phyloP scores from a whole-genome alignment of 2,888 invertebrate genomes.

The Aelia acuminata region DNA sequence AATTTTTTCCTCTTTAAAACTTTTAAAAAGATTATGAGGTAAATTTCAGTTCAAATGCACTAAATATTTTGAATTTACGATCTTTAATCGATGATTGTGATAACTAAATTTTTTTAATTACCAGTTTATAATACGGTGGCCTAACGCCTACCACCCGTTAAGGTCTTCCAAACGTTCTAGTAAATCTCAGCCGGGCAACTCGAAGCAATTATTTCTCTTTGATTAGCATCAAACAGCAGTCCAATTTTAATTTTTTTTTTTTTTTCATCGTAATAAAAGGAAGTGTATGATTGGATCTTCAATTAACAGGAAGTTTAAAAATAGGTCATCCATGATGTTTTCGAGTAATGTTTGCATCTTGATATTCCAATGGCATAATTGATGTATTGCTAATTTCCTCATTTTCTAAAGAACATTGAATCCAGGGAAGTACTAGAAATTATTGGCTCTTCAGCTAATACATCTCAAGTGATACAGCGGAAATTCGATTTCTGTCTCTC shows the following conservation, averaged over 20 bases:
- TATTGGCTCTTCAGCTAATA: background rate
- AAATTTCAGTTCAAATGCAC: too few species aligned
- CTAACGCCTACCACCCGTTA: slow-evolving; percentile 51
- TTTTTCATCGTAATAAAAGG: background rate
- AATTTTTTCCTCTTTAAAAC: too few species aligned
- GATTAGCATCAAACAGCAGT: background rate
- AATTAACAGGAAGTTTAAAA: background rate
- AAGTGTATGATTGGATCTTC: background rate
- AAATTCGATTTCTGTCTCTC: background rate
- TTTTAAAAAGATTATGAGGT: too few species aligned
- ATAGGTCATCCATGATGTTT: background rate
- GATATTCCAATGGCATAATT: background rate
- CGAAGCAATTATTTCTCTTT: background rate
- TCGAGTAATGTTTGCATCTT: background rate
- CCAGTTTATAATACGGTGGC: background rate
- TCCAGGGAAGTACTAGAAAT: background rate
- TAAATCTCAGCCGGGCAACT: slow-evolving; percentile 49
- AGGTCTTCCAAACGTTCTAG: slow-evolving; percentile 45
- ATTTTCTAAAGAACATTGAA: background rate
- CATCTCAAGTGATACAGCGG: background rate
- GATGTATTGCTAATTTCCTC: background rate
- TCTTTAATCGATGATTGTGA: background rate
- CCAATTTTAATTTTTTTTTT: background rate
- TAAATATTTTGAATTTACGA: too few species aligned
- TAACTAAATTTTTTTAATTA: background rate